These are phyloP conservation scores for Marmota flaviventris DNA, from an alignment of 2,113 vertebrate species.

Conservation along the genomic window DNA sequence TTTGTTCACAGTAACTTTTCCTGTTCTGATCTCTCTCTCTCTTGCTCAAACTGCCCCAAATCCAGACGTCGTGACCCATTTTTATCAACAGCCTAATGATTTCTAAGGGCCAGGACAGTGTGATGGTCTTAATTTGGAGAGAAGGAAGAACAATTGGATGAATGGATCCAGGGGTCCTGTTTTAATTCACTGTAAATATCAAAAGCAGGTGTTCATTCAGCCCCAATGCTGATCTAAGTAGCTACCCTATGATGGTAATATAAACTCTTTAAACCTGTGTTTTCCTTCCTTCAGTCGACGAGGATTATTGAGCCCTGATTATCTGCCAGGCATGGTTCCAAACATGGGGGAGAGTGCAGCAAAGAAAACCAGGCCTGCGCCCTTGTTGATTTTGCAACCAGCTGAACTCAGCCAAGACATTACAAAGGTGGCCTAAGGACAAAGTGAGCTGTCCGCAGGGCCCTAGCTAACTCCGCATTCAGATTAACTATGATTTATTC, in stretches of 20 bases:
- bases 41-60: not conserved
- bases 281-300: not conserved
- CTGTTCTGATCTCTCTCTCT: not conserved
- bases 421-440: not conserved
- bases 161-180: not conserved
- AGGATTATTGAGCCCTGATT: not conserved
- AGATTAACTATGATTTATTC: slow-evolving; percentile 4
- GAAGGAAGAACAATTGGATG: not conserved
- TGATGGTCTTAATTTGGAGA: not conserved
- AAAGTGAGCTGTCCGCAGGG: not conserved
- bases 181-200: not conserved
- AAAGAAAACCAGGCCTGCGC: not conserved
- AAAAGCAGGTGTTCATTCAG: not conserved
- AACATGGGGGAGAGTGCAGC: not conserved
- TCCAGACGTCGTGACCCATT: not conserved
- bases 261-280: not conserved
- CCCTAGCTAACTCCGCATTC: not conserved
- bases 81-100: not conserved
- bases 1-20: not conserved
- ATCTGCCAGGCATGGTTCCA: not conserved
- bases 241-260: not conserved
- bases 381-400: not conserved
- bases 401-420: not conserved
- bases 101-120: not conserved
- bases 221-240: not conserved